Evolutionary conservation across 2,797 vertebrate genomes (phyloP).

Genomic region (Microchirus variegatus): DNA sequence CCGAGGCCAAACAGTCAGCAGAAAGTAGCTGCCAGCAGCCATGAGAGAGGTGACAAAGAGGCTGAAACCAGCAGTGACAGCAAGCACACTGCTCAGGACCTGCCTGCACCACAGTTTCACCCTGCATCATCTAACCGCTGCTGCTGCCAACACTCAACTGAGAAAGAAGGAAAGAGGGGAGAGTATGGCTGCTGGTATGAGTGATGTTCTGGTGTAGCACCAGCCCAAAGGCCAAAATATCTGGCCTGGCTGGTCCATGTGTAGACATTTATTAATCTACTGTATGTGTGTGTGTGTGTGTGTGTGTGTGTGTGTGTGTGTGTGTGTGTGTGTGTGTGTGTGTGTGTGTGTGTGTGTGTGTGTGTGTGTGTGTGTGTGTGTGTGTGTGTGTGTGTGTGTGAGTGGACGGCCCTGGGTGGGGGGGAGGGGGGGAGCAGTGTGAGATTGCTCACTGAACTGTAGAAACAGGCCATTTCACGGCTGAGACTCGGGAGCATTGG

Average conservation of each 20-base stretch:
- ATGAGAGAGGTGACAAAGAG: slow-evolving; percentile 62
- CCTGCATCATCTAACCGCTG: slow-evolving; percentile 49
- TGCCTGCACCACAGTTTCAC: slow-evolving; percentile 51
- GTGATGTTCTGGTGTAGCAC: slow-evolving; percentile 33
- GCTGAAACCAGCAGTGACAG: slow-evolving; percentile 63
- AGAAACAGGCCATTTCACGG: slow-evolving; percentile 69
- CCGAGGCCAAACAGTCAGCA: slow-evolving; percentile 62
- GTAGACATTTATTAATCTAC: slow-evolving; percentile 19
- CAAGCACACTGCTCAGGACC: slow-evolving; percentile 50
- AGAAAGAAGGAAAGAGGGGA: slow-evolving; percentile 29
- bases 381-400: neutral
- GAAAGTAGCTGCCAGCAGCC: slow-evolving; percentile 61
- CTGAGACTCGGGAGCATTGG: slow-evolving; percentile 45
- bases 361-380: slow-evolving; percentile 5
- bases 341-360: slow-evolving; percentile 3
- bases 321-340: slow-evolving; percentile 3
- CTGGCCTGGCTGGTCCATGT: slow-evolving; percentile 16
- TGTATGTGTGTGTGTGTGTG: slow-evolving; percentile 3
- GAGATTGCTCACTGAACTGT: slow-evolving; percentile 62
- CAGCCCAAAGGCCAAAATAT: slow-evolving; percentile 39
- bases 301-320: slow-evolving; percentile 7
- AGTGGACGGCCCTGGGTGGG: slow-evolving; percentile 15
- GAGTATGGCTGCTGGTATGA: slow-evolving; percentile 24
- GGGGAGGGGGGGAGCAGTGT: slow-evolving; percentile 24
- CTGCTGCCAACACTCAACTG: slow-evolving; percentile 13